Base-by-base conservation (phyloP, 2,113 vertebrate species). In the Paraplagusia blochii region DNA sequence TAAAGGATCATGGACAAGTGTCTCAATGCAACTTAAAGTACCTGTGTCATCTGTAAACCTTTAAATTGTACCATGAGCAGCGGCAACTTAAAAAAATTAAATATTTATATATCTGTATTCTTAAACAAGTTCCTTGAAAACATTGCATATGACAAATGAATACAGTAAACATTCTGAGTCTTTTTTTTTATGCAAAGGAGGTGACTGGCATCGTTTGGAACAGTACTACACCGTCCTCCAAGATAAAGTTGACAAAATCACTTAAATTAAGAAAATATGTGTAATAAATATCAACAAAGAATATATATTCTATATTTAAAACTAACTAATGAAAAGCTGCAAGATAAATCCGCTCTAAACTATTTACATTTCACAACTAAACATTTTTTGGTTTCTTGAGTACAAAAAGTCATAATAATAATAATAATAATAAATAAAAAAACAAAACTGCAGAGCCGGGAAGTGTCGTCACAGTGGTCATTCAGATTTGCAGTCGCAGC, bases 401-500 rank as follows among this genome's bases (percentile, higher is more conserved):
- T 77, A 84, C 33, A 82, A 77, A 79, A 79, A 83, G 79, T n/a
- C n/a, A n/a, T n/a, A n/a, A n/a, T n/a, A n/a, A n/a, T n/a, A n/a
- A n/a, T n/a, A n/a, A n/a, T n/a, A 76, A 84, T 79, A 58, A 65
- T 40, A 38, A 67, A 80, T 75, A 57, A 74, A 71, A 82, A 80
- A 74, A 74, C 69, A 81, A 80, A 74, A 82, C 58, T 65, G 72
- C 58, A 77, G 68, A 80, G 34, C 58, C 53, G 46, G 53, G 42
- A 51, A 74, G 57, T 61, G 42, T 80, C 66, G 17, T 90, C 88
- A 88, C 89, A 90, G 90, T 88, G 87, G 70, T 88, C 66, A 14
- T 29, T 29, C 22, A 29, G 6, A 29, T 29, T 72, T 70, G 57
- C 67, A 51, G 67, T 53, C 76, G 11, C 54, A 40, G 9, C 39